Percentiles rank a stretch among this genome's conserved stretches.
Conservation (phyloP, 2,113 vertebrate genomes). For the Urocolius indicus region DNA sequence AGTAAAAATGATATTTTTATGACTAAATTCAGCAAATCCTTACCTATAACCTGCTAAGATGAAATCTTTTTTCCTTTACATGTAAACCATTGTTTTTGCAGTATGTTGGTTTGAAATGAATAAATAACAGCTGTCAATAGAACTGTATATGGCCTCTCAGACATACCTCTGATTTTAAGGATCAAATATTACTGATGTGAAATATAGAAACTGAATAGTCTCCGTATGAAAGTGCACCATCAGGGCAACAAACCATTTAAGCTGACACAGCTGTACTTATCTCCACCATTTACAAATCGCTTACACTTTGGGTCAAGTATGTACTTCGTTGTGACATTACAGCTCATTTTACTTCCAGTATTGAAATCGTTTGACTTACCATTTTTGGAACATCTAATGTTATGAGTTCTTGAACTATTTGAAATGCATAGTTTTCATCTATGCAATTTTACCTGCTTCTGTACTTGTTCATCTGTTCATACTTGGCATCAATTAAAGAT, state of each 20-base stretch:
- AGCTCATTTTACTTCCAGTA: slow-evolving; percentile 56
- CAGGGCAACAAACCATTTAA: slow-evolving; percentile 78
- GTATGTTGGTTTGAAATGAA: slow-evolving; percentile 50
- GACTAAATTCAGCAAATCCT: slow-evolving; percentile 50
- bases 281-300: slow-evolving; percentile 57
- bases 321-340: slow-evolving; percentile 62
- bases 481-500: slow-evolving; percentile 91
- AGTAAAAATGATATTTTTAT: slow-evolving; percentile 73
- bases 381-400: slow-evolving; percentile 73
- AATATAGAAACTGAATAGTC: slow-evolving; percentile 30
- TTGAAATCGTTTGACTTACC: slow-evolving; percentile 61
- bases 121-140: slow-evolving; percentile 37
- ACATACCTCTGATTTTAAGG: slow-evolving; percentile 70
- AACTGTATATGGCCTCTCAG: slow-evolving; percentile 53
- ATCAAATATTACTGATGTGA: slow-evolving; percentile 42
- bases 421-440: slow-evolving; percentile 91
- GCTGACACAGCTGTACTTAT: slow-evolving; percentile 66
- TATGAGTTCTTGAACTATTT: slow-evolving; percentile 80
- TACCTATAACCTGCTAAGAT: background rate
- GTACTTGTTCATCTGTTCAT: slow-evolving; percentile 90
- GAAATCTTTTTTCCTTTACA: slow-evolving; percentile 1
- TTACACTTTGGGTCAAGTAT: slow-evolving; percentile 70
- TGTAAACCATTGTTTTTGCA: slow-evolving; percentile 50
- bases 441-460: slow-evolving; percentile 90
- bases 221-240: slow-evolving; percentile 73